Percentiles rank a stretch among this genome's conserved stretches.
Conservation (phyloP, 2,888 invertebrate species). For the Drosophila mettleri region DNA sequence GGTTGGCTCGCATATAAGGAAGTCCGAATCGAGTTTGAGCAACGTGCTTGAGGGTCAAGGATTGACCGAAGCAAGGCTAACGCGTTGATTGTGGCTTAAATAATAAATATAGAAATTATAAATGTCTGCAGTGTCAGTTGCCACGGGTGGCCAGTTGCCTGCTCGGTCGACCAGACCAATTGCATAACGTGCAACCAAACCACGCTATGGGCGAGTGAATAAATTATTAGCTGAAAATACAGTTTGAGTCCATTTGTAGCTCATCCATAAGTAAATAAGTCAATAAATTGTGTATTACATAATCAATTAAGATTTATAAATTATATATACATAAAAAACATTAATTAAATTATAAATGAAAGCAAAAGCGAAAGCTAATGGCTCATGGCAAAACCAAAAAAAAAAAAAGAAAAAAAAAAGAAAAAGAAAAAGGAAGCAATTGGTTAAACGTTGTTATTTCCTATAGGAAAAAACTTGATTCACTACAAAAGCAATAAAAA, state of each 20-base stretch:
- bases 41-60: neutral
- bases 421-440: neutral
- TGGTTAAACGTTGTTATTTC: neutral
- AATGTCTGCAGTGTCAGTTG: slow-evolving; percentile 6
- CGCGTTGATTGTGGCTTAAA: slow-evolving; percentile 40
- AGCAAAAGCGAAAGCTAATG: neutral
- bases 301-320: neutral
- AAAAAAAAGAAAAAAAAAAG: neutral
- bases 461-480: neutral
- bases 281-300: neutral
- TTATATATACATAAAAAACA: too few species aligned
- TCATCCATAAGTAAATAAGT: neutral
- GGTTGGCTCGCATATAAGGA: neutral
- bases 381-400: neutral
- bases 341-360: neutral
- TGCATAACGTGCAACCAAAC: slow-evolving; percentile 6
- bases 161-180: neutral
- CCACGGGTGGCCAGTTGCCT: neutral
- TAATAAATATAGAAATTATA: slow-evolving; percentile 53
- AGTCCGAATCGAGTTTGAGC: neutral
- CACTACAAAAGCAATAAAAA: neutral
- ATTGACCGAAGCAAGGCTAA: neutral
- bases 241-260: neutral
- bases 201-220: slow-evolving; percentile 16
- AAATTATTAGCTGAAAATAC: slow-evolving; percentile 9